phyloP scores from a whole-genome alignment of 1,140 invertebrate species.

The Drosophila gunungcola region DNA sequence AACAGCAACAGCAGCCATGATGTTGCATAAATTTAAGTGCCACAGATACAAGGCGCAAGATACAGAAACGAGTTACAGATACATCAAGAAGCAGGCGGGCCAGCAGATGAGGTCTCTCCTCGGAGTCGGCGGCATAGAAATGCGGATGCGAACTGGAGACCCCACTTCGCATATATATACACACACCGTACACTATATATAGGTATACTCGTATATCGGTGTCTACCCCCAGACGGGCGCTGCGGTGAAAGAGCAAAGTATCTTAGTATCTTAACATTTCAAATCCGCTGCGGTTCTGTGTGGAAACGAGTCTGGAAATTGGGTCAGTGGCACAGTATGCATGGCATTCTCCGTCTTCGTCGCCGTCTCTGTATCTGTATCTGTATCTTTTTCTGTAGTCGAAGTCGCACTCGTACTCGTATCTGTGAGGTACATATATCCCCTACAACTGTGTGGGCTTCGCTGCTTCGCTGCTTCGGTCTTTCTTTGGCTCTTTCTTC shows the following conservation, averaged over 20 bases:
- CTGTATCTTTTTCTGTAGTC: constrained; percentile 42
- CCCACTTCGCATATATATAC: constrained; percentile 38
- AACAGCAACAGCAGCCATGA: constrained; percentile 57
- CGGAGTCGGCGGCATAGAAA: constrained; percentile 65
- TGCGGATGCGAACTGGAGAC: constrained; percentile 72
- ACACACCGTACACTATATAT: constrained; percentile 20
- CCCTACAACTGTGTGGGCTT: constrained; percentile 49
- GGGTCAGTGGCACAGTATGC: constrained; percentile 84
- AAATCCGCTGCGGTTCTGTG: constrained; percentile 70
- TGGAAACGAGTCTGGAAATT: constrained; percentile 77
- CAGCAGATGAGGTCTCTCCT: constrained; percentile 52
- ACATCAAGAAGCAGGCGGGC: constrained; percentile 55
- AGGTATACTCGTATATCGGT: constrained; percentile 26
- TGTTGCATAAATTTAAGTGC: constrained; percentile 82
- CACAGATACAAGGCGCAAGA: constrained; percentile 76
- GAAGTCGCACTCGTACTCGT: constrained; percentile 26
- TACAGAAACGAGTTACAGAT: constrained; percentile 80
- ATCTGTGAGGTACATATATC: constrained; percentile 31
- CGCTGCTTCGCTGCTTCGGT: constrained; percentile 26
- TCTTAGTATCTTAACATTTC: constrained; percentile 77
- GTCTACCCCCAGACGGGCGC: constrained; percentile 51
- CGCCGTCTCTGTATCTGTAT: constrained; percentile 45
- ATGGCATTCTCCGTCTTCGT: constrained; percentile 66
- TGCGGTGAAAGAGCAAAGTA: constrained; percentile 81
- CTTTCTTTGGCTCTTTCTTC: constrained; percentile 66